Evolutionary conservation across 2,113 vertebrate species (phyloP), one percentile per base, ranked within the genome.

Genomic region (Cygnus buccinator): DNA sequence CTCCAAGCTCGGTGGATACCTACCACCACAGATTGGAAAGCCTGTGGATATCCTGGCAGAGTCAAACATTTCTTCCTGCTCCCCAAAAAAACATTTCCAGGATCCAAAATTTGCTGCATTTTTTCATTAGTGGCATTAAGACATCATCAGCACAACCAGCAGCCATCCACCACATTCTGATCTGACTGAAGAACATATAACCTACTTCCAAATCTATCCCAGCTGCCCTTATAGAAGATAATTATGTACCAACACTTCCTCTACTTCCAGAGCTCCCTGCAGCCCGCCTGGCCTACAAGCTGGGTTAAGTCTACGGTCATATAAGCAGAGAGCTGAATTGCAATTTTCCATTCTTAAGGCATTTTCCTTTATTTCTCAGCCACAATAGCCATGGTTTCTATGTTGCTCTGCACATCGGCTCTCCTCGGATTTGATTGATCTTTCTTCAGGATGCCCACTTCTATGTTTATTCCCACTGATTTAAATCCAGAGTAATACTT

Each of bases 401-500:
- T 28, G 44, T 85, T 90, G 67, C 55, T 73, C 44, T 80, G 61
- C 91, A 48, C 76, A 31, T 2, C 58, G 41, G 8, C 50, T 85
- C 48, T 54, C 37, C 72, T 96, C 65, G 65, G 61, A 89, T 84
- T 85, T 78, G 44, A 79, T 17, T 82, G 80, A 61, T 84, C 54
- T 89, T 92, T 82, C 57, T 87, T 93, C 73, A 76, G 70, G 41
- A 66, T 78, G 63, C 26, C 61, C 62, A 54, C 79, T 90, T 72
- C 48, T 28, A 44, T 80, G 20, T 57, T 89, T 17, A 72, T 89
- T 62, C 66, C 21, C 77, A 75, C 74, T 44, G 61, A 93, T 72
- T 78, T 89, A 93, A 94, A 95, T 76, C 65, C 73, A 81, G 28
- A 89, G 29, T 22, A 87, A 90, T 84, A 84, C 70, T 95, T 78